phyloP scores from a whole-genome alignment of 2,113 vertebrate species.

The Montifringilla adamsi region DNA sequence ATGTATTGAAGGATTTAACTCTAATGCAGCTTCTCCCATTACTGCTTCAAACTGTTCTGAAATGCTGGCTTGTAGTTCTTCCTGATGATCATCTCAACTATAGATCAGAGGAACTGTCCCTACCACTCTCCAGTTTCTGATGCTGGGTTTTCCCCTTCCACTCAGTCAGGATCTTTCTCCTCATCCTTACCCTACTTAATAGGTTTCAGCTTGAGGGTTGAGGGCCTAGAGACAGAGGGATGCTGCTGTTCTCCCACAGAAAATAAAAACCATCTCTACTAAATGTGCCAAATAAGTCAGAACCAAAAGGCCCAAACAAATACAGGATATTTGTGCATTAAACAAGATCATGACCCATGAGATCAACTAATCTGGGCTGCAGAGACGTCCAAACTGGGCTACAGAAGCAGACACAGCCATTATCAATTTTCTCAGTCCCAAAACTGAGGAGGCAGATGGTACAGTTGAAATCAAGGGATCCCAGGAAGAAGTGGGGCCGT shows the following conservation, averaged over 20 bases:
- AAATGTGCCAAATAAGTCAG: background rate
- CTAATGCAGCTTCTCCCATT: background rate
- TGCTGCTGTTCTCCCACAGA: background rate
- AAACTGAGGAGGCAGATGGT: background rate
- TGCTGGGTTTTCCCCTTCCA: background rate
- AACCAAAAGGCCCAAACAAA: background rate
- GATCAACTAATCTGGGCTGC: background rate
- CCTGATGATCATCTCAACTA: background rate
- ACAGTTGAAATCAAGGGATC: background rate
- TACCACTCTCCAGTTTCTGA: background rate
- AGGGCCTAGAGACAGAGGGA: background rate
- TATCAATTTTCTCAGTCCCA: background rate
- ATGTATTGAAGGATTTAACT: background rate
- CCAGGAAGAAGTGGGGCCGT: background rate
- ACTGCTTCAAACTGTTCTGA: background rate
- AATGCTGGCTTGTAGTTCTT: background rate
- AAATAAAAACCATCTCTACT: background rate
- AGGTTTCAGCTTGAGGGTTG: background rate
- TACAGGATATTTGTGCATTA: background rate
- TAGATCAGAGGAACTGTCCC: background rate
- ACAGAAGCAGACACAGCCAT: background rate
- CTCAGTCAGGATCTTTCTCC: background rate
- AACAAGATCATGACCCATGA: background rate
- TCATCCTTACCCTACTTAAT: background rate
- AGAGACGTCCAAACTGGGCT: background rate